phyloP scores from a whole-genome alignment of 2,888 invertebrate species.

The Rhorus exstirpatorius region DNA sequence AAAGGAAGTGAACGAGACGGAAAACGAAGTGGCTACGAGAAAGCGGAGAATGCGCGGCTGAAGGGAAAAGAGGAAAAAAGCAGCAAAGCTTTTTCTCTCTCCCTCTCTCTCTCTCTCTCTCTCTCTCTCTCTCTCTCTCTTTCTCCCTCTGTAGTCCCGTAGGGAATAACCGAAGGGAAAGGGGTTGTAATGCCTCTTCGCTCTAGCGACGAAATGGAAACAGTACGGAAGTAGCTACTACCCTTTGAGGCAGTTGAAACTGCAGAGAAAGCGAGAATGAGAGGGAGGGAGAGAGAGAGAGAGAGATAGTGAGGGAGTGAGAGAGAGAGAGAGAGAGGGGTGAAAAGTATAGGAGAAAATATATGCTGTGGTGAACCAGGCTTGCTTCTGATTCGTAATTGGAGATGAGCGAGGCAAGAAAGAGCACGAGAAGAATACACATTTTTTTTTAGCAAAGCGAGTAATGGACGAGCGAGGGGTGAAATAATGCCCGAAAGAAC shows the following conservation, averaged over 20 bases:
- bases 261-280: constrained; percentile 21
- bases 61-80: constrained; percentile 25
- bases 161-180: constrained; percentile 33
- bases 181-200: constrained; percentile 61
- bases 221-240: constrained; percentile 51
- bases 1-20: constrained; percentile 36
- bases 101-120: constrained; percentile 14
- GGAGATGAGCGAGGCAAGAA: constrained; percentile 81
- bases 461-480: constrained; percentile 76
- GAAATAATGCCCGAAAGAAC: constrained; percentile 73
- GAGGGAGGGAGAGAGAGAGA: constrained; percentile 18
- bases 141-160: constrained; percentile 32
- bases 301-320: constrained; percentile 24
- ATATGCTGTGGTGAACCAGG: constrained; percentile 72
- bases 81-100: constrained; percentile 1
- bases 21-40: constrained; percentile 46
- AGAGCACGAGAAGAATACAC: constrained; percentile 76
- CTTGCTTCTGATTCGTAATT: constrained; percentile 84
- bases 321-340: neutral
- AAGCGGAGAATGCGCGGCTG: constrained; percentile 41
- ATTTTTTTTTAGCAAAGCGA: constrained; percentile 76
- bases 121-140: constrained; percentile 13
- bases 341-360: constrained; percentile 52
- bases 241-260: constrained; percentile 46
- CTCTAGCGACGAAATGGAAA: constrained; percentile 65